A percentile compares a stretch with the other conserved stretches of the same genome.
Conservation (phyloP, 1,140 invertebrate genomes). For the Ridgeia piscesae region DNA sequence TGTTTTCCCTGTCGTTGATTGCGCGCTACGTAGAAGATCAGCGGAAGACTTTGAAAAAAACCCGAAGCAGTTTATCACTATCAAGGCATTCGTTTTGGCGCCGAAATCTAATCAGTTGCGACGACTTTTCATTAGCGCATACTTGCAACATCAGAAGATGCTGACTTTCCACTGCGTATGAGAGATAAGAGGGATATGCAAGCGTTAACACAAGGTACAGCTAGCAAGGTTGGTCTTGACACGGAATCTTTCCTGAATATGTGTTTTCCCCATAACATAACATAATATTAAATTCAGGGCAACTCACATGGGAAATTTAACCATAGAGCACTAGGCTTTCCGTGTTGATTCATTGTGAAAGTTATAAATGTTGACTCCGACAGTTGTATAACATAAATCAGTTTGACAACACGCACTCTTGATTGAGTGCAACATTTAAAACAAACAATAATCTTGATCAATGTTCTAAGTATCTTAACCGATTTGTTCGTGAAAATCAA, state of each 20-base stretch:
- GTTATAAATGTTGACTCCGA: too few species aligned
- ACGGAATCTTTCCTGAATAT: not conserved
- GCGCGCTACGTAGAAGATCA: not conserved
- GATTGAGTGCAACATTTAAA: too few species aligned
- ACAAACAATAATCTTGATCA: too few species aligned
- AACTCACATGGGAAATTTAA: too few species aligned
- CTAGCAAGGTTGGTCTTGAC: not conserved
- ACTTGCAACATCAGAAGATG: not conserved
- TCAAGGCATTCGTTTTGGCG: not conserved
- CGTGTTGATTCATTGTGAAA: too few species aligned
- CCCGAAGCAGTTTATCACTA: not conserved
- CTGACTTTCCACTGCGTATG: not conserved
- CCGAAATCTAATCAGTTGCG: not conserved
- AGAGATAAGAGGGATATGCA: not conserved
- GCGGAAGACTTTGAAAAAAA: not conserved
- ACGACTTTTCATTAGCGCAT: not conserved
- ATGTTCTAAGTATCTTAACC: too few species aligned
- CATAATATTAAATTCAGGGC: too few species aligned
- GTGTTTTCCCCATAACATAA: too few species aligned
- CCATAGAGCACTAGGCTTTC: too few species aligned
- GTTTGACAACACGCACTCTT: too few species aligned
- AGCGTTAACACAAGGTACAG: not conserved
- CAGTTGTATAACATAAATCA: too few species aligned
- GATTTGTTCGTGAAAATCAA: too few species aligned
- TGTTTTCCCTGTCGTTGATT: not conserved